Base-by-base conservation (phyloP, 2,888 invertebrate genomes). In the Dicyrtoma fusca region DNA sequence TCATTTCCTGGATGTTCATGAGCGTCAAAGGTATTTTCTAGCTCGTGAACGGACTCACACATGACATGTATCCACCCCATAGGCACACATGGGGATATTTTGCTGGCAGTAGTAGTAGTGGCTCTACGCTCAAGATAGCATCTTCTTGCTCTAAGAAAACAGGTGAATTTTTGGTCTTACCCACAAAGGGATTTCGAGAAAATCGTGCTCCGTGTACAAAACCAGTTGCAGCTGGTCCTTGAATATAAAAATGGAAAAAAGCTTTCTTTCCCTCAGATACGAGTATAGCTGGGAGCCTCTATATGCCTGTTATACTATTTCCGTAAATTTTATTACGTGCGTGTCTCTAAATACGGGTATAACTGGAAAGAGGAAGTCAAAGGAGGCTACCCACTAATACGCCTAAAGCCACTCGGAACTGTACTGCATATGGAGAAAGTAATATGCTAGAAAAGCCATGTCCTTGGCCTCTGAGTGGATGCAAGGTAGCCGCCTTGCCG, bases 391-490 rank as follows among this genome's bases (percentile, higher is more conserved):
- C 34, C 34, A 8, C 8, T 8, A 34, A 34, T 34, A 34, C 8
- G 34, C 8, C 34, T 34, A 3, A 34, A 34, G 34, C 34, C 34
- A 34, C 8, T n/a, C n/a, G 3, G 34, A 34, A 34, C 8, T 34
- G 49, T 19, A 11, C n/a, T 6, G 49, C 11, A 45, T 11, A 45
- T 45, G 49, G 19, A 19, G 49, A 45, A 45, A 13, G 49, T 19
- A 34, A 34, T 34, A 34, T 34, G 34, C 21, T 13, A 8, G 57
- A 69, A 69, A 69, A 69, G 69, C 69, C 69, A 55, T 57, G 45
- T 69, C 69, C 69, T 51, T 21, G 69, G 69, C 69, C 69, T 69
- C 69, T 17, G 57, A 8, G 69, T 69, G 14, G 55, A 53, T 55
- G 55, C 51, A n/a, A n/a, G n/a, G n/a, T n/a, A n/a, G 55, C 68